Evolutionary conservation across 2,113 vertebrate genomes (phyloP), one percentile per base, ranked within the genome.

Genomic region (Protomyctophum bolini): DNA sequence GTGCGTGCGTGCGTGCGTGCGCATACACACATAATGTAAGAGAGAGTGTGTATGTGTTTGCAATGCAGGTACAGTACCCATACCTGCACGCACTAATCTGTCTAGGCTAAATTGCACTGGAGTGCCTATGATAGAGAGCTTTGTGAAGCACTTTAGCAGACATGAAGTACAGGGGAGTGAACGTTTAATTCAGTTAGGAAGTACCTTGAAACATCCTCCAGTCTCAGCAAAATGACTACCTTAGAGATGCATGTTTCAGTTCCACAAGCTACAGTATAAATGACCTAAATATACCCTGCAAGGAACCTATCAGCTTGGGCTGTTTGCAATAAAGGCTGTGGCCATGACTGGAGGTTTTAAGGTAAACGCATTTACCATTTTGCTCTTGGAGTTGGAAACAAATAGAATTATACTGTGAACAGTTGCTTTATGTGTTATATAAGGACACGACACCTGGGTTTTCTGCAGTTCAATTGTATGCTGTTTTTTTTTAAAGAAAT

Each of bases 281-380:
- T 51, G 6, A 85, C 71, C 74, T 68, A 83, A 75, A 61, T 10
- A 63, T 71, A 41, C 33, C 69, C 66, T 73, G 14, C 46, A 56
- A 57, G 68, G 58, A 15, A 7, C 3, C 33, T 67, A 70, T 82
- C 67, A 62, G 67, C 45, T 41, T 14, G 1, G 68, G 72, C 66
- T 72, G 48, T 65, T 58, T 47, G 72, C 72, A 87, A 77, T 55
- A 63, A 66, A 72, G 63, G 58, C 63, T 51, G 6, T 7, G 7
- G 73, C 66, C 64, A 9, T 54, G 68, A 14, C 62, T 54, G 46
- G 10, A 69, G 57, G 59, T 57, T 75, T 59, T 50, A 75, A 15
- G 78, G 62, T 7, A 82, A 78, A 61, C 72, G 2, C 11, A 80
- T 76, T 81, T 66, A 76, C 41, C 58, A 51, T 75, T 21, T 73